Base-by-base conservation (phyloP, 2,888 invertebrate species). In the Xanthia icteritia region DNA sequence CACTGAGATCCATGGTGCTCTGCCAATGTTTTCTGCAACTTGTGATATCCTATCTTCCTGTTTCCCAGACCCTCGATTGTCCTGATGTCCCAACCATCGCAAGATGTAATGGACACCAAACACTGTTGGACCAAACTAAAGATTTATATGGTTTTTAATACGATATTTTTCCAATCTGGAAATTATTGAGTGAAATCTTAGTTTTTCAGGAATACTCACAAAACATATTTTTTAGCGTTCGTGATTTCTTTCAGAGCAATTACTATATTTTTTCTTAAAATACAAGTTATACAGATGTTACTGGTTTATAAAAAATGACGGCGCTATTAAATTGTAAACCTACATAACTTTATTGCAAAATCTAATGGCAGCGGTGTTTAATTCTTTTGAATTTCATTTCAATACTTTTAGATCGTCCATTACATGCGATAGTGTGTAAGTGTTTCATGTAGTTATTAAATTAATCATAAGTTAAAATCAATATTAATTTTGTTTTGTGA, bases 41-140 rank as follows among this genome's bases (percentile, higher is more conserved):
- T 93, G 87, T 98, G 97, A 90, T 98, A 98, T 0, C 98, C 97
- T 5, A 93, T 93, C 76, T 94, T 93, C 72, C 95, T 95, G 89
- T 97, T 97, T 5, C 98, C 98, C n/a, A 98, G 92, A 0, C 97
- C 97, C 91, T 98, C 98, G n/a, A 98, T 94, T 0, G 98, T 98
- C 39, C 97, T 97, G 54, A 98, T 97, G 68, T 97, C 96, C 98
- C 98, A 98, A 45, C 97, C 96, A 54, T 96, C 93, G 75, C 97
- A 97, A 1, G 97, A 96, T 8, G 96, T 94, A 20, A 97, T 92
- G 0, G 97, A 94, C 1, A 97, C 95, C 77, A 97, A 90, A 84
- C 97, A 97, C 97, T 97, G 85, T 71, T 77, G 45, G 67, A 63
- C 36, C 54, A 68, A 60, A 61, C 1, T 23, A 6, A 20, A 27